Base-by-base conservation (phyloP, 1,140 invertebrate species). In the Macrotrachela quadricornifera region DNA sequence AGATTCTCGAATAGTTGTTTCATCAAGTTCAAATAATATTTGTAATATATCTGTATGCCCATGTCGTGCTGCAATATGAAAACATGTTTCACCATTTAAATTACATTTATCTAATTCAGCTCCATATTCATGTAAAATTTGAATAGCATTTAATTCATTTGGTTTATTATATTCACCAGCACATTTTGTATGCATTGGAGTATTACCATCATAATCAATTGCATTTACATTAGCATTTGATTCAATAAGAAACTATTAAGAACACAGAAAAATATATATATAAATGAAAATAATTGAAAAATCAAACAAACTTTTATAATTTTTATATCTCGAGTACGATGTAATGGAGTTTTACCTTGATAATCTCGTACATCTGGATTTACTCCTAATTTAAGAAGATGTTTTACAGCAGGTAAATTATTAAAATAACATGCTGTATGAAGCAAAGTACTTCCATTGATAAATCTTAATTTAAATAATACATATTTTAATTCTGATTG, bases 371-470 rank as follows among this genome's bases (percentile, higher is more conserved):
- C 36, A 51, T 51, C 44, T 15, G 42, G 49, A 18, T 38, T 51
- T 17, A 51, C 56, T 13, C 62, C 55, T 10, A 56, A 46, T 4
- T 56, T 53, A 2, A 83, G 64, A 1, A 80, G 75, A 40, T 78
- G 68, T 56, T 76, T 73, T 38, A 82, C 67, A 12, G 80, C 62
- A 45, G 73, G 73, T 43, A 76, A 72, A 60, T 80, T 77, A 18
- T 80, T 80, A 63, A 82, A 80, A 49, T 80, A 79, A 46, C 78
- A 76, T n/a, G 81, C 71, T 47, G 77, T 79, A 63, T 83, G 80
- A 38, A 83, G 71, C 39, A 80, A 65, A 1, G 80, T 80, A 58
- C 78, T 75, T 55, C 79, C 79, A 60, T 78, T 78, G 57, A 69
- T 62, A 50, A 63, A 67, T 40, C 66, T 69, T 39, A 44, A 16